These are phyloP conservation scores for Parnassius apollo DNA, from an alignment of 2,888 invertebrate species.

Conservation along the genomic window DNA sequence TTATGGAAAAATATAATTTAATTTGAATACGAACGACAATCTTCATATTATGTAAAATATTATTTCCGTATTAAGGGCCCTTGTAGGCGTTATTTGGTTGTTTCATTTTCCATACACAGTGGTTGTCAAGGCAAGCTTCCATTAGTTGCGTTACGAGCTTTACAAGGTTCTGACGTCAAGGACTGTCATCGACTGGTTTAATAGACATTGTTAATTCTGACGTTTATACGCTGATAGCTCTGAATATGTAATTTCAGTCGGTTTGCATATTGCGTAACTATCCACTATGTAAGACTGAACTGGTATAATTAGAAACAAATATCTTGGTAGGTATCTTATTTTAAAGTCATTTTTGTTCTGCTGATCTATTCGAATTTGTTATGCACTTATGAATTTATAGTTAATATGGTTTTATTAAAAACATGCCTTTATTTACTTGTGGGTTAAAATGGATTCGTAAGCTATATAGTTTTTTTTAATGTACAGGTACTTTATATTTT, in stretches of 20 bases:
- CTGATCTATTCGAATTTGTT: too few relatives aligned
- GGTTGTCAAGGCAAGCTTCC: conserved; percentile 7
- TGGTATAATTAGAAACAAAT: too few relatives aligned
- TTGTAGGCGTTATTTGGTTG: conserved; percentile 20
- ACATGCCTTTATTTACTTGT: too few relatives aligned
- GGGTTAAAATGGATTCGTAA: too few relatives aligned
- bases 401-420: too few relatives aligned
- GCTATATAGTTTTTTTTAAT: too few relatives aligned
- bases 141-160: conserved; percentile 9
- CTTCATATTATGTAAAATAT: conserved; percentile 20
- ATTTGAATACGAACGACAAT: conserved; percentile 19
- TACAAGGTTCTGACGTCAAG: conserved; percentile 22
- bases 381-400: too few relatives aligned
- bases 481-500: too few relatives aligned
- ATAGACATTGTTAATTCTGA: conserved; percentile 17
- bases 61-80: conserved; percentile 19
- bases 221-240: conserved; percentile 14
- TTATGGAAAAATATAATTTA: conserved; percentile 1
- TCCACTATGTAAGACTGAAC: too few relatives aligned
- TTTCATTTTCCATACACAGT: conserved; percentile 16
- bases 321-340: too few relatives aligned
- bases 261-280: neutral
- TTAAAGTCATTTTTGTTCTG: too few relatives aligned
- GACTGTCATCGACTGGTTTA: conserved; percentile 19
- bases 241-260: conserved; percentile 2